Evolutionary conservation across 1,140 invertebrate species (phyloP).

Genomic region (Tachypleus tridentatus): DNA sequence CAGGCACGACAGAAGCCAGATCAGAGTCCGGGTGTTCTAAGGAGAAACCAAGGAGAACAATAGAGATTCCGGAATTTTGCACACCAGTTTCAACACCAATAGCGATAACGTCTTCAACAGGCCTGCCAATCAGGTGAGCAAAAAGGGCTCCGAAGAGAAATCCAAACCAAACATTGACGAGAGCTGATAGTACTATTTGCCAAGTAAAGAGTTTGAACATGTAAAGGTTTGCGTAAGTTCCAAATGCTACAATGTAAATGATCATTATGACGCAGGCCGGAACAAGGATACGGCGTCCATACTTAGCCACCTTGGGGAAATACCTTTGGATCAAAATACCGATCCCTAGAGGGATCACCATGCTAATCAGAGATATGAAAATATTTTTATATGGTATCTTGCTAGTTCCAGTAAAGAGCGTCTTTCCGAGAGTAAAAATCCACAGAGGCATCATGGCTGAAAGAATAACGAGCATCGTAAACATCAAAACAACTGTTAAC

Average conservation of each 20-base stretch:
- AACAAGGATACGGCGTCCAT: constrained; percentile 67
- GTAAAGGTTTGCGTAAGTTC: constrained; percentile 78
- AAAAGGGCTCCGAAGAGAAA: constrained; percentile 58
- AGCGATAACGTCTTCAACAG: constrained; percentile 54
- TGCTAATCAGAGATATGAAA: constrained; percentile 52
- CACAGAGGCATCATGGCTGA: constrained; percentile 84
- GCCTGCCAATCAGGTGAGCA: constrained; percentile 47
- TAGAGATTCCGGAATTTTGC: constrained; percentile 87
- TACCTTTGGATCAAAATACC: constrained; percentile 50
- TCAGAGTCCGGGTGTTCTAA: constrained; percentile 37
- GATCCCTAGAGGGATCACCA: constrained; percentile 70
- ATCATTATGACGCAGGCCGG: constrained; percentile 72
- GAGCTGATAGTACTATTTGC: constrained; percentile 69
- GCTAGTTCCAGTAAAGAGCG: constrained; percentile 56
- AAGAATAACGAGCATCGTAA: constrained; percentile 33
- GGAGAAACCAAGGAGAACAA: constrained; percentile 54
- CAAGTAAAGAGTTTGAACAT: constrained; percentile 74
- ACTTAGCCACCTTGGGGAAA: constrained; percentile 47
- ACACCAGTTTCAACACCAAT: constrained; percentile 91
- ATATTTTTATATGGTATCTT: constrained; percentile 71
- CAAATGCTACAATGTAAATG: constrained; percentile 77
- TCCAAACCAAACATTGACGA: constrained; percentile 74
- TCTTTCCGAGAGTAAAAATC: constrained; percentile 79
- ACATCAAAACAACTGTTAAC: no score
- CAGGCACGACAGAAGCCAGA: constrained; percentile 48